These are phyloP conservation scores for Empis stercorea DNA, from an alignment of 2,888 invertebrate species.

Conservation along the genomic window DNA sequence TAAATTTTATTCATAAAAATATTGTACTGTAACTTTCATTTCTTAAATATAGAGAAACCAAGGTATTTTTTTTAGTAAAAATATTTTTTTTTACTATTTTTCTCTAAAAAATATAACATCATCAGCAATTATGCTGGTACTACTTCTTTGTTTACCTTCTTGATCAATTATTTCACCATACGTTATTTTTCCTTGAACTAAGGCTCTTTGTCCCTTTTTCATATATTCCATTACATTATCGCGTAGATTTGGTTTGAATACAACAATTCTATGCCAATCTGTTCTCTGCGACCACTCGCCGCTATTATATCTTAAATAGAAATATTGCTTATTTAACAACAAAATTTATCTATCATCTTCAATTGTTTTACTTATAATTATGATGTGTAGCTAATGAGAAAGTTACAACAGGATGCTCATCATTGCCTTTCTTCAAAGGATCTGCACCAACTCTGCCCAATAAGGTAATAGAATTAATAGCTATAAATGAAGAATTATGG, in stretches of 20 bases:
- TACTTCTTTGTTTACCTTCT: constrained; percentile 53
- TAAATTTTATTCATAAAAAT: background rate
- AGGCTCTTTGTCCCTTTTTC: constrained; percentile 74
- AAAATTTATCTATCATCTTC: background rate
- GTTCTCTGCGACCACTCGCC: constrained; percentile 75
- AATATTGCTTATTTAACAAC: background rate
- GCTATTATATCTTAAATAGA: constrained; percentile 44
- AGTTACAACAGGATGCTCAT: constrained; percentile 71
- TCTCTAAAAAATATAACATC: constrained; percentile 71
- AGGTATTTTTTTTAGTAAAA: background rate
- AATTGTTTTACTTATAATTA: constrained; percentile 49
- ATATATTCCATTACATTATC: constrained; percentile 66
- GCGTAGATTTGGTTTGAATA: constrained; percentile 72
- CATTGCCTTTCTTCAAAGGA: constrained; percentile 70
- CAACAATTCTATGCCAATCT: constrained; percentile 82
- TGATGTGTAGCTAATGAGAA: constrained; percentile 85
- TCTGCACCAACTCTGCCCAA: constrained; percentile 81
- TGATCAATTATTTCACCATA: constrained; percentile 76
- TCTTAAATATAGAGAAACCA: too few relatives aligned
- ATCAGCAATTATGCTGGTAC: constrained; percentile 76
- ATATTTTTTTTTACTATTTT: background rate
- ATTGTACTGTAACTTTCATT: background rate
- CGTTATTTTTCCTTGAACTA: constrained; percentile 67
- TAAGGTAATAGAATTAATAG: constrained; percentile 71
- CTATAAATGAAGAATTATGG: constrained; percentile 32